Base-by-base conservation (phyloP, 2,113 vertebrate species). In the Campylomormyrus tamandua region DNA sequence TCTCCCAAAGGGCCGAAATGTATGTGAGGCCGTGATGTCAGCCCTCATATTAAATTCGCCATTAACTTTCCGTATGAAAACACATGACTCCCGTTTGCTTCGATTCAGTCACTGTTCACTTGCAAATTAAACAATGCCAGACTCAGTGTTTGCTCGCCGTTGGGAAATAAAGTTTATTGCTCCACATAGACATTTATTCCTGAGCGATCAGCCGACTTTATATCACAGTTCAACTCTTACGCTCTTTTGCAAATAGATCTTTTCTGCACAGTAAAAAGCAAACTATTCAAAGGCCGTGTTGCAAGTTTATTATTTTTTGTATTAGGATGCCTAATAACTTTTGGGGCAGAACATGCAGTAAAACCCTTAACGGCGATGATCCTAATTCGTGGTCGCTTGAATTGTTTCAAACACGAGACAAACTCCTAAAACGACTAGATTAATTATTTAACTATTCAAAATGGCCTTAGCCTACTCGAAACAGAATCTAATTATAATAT, bases 111-210 rank as follows among this genome's bases (percentile, higher is more conserved):
- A 35, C 24, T 70, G 83, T 39, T 45, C 83, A 49, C 27, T 42
- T 88, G 21, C 89, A 92, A 90, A 74, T 83, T 62, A 58, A 84
- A 62, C 52, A 56, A 52, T 89, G n/a, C 80, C 80, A n/a, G 89
- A 89, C 39, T 46, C 77, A 58, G 52, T 83, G 53, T 87, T 87
- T 87, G 89, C 86, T 87, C 42, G 46, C 21, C 17, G 50, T 53
- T 87, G 48, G 85, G 84, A 90, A 90, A 90, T 87, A 87, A 90
- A 56, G 58, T 80, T 87, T 80, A 74, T 87, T 80, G 62, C 58
- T 87, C 84, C 31, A 74, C 52, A 66, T 56, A 46, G 85, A 66
- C 62, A 66, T 70, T 45, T 90, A 56, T 77, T 39, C 15, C 35
- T 42, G 74, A 35, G 5, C 35, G 35, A 42, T 80, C 35, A 42